A percentile compares a stretch with the other conserved stretches of the same genome.
These are phyloP conservation scores for Onychorhynchus coronatus DNA, from an alignment of 2,113 vertebrate species.

Conservation along the genomic window DNA sequence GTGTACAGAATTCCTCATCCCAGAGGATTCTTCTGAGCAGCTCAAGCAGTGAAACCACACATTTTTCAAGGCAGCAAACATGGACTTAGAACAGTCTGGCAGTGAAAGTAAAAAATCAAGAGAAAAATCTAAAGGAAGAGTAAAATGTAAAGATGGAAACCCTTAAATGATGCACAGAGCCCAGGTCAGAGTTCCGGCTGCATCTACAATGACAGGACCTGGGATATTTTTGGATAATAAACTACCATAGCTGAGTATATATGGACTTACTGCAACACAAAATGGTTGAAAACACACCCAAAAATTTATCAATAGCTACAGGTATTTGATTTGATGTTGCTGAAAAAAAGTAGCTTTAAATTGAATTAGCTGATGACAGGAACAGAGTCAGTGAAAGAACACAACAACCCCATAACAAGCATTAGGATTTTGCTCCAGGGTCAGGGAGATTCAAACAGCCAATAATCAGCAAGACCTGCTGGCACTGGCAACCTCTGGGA, in stretches of 20 bases:
- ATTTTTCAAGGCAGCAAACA: neutral
- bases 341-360: neutral
- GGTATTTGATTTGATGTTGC: too few species aligned
- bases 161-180: neutral
- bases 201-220: neutral
- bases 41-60: rapidly evolving
- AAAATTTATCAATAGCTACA: neutral
- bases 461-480: neutral
- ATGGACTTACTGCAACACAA: neutral
- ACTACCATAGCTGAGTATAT: neutral
- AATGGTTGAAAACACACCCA: neutral
- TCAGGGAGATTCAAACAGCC: neutral
- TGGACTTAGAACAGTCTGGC: neutral
- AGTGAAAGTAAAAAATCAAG: neutral
- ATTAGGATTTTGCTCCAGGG: neutral
- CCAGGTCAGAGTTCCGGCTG: neutral
- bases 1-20: neutral
- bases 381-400: neutral
- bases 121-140: neutral
- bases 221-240: neutral
- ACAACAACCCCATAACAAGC: rapidly evolving
- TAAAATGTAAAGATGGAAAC: neutral
- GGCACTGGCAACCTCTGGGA: neutral
- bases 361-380: neutral
- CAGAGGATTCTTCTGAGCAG: neutral